A percentile compares a stretch with the other conserved stretches of the same genome.
phyloP scores from a whole-genome alignment of 2,797 vertebrate species.

The Vespertilio murinus region DNA sequence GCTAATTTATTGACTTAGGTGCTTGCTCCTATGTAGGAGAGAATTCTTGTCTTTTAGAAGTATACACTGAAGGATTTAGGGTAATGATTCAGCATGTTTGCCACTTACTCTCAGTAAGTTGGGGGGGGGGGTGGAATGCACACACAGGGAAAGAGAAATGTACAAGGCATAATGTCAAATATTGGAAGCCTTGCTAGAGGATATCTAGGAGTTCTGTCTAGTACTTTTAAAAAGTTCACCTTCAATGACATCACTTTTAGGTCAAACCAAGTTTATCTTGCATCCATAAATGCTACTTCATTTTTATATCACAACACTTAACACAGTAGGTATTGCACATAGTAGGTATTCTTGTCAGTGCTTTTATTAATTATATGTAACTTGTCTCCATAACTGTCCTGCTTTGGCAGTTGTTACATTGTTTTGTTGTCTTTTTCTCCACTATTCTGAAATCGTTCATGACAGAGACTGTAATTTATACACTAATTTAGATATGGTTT shows the following conservation, averaged over 20 bases:
- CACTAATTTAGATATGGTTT: background rate
- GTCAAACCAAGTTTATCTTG: background rate
- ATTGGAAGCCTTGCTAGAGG: background rate
- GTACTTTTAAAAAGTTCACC: constrained; percentile 19
- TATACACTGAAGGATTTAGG: background rate
- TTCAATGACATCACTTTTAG: background rate
- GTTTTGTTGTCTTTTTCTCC: constrained; percentile 12
- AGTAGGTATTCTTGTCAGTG: background rate
- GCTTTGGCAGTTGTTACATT: background rate
- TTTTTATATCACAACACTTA: background rate
- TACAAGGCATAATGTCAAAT: background rate
- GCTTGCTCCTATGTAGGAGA: background rate
- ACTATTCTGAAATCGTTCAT: background rate
- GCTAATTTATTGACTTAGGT: background rate
- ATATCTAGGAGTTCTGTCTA: background rate
- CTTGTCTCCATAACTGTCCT: background rate
- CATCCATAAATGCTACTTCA: background rate
- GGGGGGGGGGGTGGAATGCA: background rate
- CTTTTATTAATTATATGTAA: background rate
- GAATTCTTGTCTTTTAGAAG: background rate
- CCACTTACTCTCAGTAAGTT: background rate
- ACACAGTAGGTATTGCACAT: background rate
- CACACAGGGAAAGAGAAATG: background rate
- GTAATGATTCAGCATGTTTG: background rate
- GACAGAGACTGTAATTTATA: background rate